Evolutionary conservation across 2,888 invertebrate species (phyloP).

Genomic region (Microplitis deprimator): DNA sequence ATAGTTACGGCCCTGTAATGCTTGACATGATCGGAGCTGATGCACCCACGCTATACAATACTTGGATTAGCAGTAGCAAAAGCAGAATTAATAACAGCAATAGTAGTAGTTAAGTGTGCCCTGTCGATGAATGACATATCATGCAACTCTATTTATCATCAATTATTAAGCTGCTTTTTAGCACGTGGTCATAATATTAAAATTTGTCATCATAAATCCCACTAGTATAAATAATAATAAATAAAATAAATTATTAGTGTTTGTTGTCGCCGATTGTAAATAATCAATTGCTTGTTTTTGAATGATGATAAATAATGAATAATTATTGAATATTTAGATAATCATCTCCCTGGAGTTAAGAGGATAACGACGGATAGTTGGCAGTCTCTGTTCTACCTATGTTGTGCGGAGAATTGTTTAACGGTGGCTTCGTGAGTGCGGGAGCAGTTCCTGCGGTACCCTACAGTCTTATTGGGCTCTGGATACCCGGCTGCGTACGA

Average conservation of each 20-base stretch:
- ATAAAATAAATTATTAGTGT: no score
- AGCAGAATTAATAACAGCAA: no score
- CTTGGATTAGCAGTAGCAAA: no score
- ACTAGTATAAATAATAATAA: no score
- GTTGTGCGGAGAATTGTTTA: conserved; percentile 71
- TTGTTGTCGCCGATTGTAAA: no score
- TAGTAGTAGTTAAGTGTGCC: conserved; percentile 25
- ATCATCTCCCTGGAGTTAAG: conserved; percentile 51
- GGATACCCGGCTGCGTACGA: conserved; percentile 68
- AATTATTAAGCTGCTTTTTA: no score
- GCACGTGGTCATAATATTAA: no score
- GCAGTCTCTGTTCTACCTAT: conserved; percentile 65
- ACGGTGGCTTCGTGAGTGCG: conserved; percentile 71
- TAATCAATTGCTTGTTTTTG: no score
- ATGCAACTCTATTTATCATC: conserved; percentile 36
- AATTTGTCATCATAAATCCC: no score
- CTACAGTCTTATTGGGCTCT: conserved; percentile 67
- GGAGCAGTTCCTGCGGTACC: conserved; percentile 69
- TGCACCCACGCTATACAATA: conserved; percentile 47
- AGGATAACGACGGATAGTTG: conserved; percentile 54
- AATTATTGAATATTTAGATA: conserved; percentile 47
- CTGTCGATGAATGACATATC: conserved; percentile 50
- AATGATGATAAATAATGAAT: background rate
- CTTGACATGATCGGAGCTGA: conserved; percentile 52
- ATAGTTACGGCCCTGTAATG: conserved; percentile 51